Percentiles rank a stretch among this genome's conserved stretches.
These are phyloP conservation scores for Erpetoichthys calabaricus DNA, from an alignment of 2,797 vertebrate species.

Conservation along the genomic window DNA sequence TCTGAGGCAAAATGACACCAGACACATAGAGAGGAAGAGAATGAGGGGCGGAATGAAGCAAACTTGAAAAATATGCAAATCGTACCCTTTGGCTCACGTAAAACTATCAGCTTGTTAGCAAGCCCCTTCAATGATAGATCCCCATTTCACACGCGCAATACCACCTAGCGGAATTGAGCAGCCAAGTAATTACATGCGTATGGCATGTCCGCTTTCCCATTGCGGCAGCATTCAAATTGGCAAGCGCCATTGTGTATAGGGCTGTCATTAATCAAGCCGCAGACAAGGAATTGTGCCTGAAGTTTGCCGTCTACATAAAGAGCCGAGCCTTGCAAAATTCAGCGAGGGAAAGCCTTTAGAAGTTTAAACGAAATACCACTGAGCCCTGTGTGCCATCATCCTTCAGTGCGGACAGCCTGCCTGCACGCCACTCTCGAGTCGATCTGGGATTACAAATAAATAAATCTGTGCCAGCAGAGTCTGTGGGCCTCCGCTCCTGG, in stretches of 20 bases:
- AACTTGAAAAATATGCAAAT: slow-evolving; percentile 11
- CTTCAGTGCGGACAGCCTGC: too few species aligned
- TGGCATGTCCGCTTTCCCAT: slow-evolving; percentile 33
- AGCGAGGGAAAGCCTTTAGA: too few species aligned
- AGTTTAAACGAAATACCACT: too few species aligned
- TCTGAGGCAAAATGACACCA: neutral
- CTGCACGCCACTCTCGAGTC: too few species aligned
- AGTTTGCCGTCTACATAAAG: too few species aligned
- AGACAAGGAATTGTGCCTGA: too few species aligned
- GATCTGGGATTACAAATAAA: too few species aligned
- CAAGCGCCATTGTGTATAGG: neutral
- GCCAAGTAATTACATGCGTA: slow-evolving; percentile 15
- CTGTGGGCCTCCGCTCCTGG: too few species aligned
- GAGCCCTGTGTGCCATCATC: too few species aligned
- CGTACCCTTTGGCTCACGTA: slow-evolving; percentile 6
- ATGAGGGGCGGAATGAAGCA: slow-evolving; percentile 1
- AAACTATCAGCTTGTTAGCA: slow-evolving; percentile 3
- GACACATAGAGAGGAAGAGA: neutral
- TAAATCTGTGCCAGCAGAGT: too few species aligned
- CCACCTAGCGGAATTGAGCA: slow-evolving; percentile 17
- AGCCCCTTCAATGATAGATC: slow-evolving; percentile 1
- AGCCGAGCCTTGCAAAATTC: too few species aligned
- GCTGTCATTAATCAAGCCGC: slow-evolving; percentile 1
- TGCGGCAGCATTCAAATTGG: slow-evolving; percentile 8
- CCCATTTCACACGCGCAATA: slow-evolving; percentile 20